Base-by-base conservation (phyloP, 1,140 invertebrate genomes). In the Aphaenogaster ashmeadi region DNA sequence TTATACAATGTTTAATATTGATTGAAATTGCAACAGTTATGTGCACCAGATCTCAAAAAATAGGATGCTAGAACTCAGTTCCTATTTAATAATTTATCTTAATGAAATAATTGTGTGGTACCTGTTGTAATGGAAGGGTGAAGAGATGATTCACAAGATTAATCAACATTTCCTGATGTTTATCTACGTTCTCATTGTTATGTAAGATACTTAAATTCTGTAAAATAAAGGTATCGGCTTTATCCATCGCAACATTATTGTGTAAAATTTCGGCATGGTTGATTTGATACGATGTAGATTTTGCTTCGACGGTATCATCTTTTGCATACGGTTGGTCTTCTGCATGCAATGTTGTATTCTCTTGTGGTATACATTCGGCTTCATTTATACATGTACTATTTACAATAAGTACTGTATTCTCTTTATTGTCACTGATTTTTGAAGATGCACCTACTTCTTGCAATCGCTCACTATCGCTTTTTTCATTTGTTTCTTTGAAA, bases 61-160 rank as follows among this genome's bases (percentile, higher is more conserved):
- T 58, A 47, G 27, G 81, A 67, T 52, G 64, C 79, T 27, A 47
- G 11, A n/a, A 74, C 27, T 74, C 67, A 74, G 80, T 83, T 83
- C 69, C 80, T 83, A 74, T 21, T 74, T 21, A 58, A 60, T 60
- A 36, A 58, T 83, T 83, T 83, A 18, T 83, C 41, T 62, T 38
- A 38, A 75, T 41, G 5, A 84, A 69, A 62, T 84, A 27, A 84
- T 84, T 83, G 69, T 84, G 58, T 44, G 21, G 74, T 94, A 95
- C 95, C 91, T 95, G 92, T 74, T 90, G 77, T 67, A 95, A 18
- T 64, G 95, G 93, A 88, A 95, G 92, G 81, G 92, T 91, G 56
- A 95, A 90, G 66, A 95, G 90, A 87, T 92, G 93, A 80, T 95
- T 93, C 2, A 95, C 93, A 18, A 95, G 88, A 84, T 88, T 92